These are phyloP conservation scores for Aphyosemion australe DNA, from an alignment of 2,113 vertebrate genomes.

Conservation along the genomic window DNA sequence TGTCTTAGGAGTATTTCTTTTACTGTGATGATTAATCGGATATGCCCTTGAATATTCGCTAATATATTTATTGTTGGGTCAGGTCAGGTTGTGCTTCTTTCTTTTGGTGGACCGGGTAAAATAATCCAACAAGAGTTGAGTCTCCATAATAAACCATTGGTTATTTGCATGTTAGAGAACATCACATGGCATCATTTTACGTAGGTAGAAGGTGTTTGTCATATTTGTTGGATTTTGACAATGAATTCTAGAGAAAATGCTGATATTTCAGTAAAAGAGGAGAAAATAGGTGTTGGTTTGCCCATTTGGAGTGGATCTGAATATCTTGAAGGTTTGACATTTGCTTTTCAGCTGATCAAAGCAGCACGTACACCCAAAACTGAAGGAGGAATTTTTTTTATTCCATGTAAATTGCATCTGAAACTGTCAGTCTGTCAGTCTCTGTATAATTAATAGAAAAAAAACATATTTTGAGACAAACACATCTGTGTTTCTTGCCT, in stretches of 20 bases:
- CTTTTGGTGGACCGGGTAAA: too few species aligned
- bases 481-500: not conserved
- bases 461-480: conserved; percentile 6
- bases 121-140: too few species aligned
- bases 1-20: not conserved
- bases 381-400: not conserved
- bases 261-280: not conserved
- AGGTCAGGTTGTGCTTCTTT: too few species aligned
- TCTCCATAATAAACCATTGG: not conserved
- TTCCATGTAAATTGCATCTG: not conserved
- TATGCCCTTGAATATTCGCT: too few species aligned
- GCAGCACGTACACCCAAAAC: not conserved
- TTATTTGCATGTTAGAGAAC: not conserved
- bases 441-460: not conserved
- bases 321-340: too few species aligned
- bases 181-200: not conserved
- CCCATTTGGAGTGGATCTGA: not conserved
- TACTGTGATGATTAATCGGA: not conserved
- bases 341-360: not conserved
- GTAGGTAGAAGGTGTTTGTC: not conserved
- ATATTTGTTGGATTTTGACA: not conserved
- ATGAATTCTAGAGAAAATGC: not conserved
- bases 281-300: not conserved
- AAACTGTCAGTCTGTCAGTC: not conserved
- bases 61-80: too few species aligned